These are phyloP conservation scores for Peromyscus nudipes DNA, from an alignment of 2,797 vertebrate genomes.

Conservation along the genomic window DNA sequence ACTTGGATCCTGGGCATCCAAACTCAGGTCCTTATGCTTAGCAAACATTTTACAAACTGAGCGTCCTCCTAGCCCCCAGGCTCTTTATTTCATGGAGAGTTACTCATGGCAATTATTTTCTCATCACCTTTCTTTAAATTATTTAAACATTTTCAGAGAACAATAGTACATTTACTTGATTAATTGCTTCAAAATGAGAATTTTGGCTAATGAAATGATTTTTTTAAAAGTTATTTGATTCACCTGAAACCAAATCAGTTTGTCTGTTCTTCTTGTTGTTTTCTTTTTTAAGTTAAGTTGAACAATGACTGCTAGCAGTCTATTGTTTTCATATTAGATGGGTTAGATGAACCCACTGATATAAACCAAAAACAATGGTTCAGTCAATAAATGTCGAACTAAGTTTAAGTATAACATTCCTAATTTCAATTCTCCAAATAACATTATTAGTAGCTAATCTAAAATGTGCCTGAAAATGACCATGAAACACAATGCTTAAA, in stretches of 20 bases:
- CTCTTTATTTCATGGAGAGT: background rate
- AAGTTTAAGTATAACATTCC: slow-evolving; percentile 27
- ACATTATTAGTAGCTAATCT: slow-evolving; percentile 34
- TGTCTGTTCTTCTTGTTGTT: background rate
- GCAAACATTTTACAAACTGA: background rate
- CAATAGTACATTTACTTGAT: background rate
- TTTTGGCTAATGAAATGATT: background rate
- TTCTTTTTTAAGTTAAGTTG: background rate
- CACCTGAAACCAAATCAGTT: background rate
- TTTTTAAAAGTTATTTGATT: slow-evolving; percentile 15
- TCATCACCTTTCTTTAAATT: background rate
- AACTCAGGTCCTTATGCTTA: background rate
- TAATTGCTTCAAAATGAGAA: background rate
- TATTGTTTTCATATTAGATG: slow-evolving; percentile 12
- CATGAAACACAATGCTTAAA: background rate
- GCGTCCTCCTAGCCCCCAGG: background rate
- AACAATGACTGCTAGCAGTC: background rate
- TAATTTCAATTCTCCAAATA: background rate
- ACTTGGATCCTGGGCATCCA: background rate
- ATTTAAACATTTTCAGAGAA: background rate
- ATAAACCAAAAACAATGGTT: background rate
- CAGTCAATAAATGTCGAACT: slow-evolving; percentile 1
- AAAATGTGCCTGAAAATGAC: slow-evolving; percentile 39
- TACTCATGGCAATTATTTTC: background rate
- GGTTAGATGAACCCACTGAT: background rate